Conservation (phyloP, 2,797 vertebrate species). For the Microctenopoma stevenorrisi region DNA sequence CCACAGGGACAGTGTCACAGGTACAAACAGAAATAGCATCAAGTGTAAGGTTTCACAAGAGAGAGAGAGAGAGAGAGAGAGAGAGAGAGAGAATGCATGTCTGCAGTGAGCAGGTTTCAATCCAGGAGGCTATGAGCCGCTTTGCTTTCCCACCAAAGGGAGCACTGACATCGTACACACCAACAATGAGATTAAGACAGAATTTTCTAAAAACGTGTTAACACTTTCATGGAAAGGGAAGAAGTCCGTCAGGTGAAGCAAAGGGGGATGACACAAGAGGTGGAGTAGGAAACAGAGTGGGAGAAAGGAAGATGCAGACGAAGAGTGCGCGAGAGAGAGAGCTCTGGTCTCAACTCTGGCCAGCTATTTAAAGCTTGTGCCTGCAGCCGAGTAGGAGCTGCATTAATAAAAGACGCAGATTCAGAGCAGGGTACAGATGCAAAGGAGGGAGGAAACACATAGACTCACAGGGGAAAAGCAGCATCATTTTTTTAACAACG, state of each 20-base stretch:
- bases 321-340: conserved; percentile 30
- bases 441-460: conserved; percentile 15
- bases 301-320: conserved; percentile 30
- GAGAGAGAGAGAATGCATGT: conserved; percentile 28
- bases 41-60: conserved; percentile 44
- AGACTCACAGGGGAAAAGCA: conserved; percentile 31
- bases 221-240: not conserved
- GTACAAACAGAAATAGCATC: conserved; percentile 45
- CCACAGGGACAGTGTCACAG: conserved; percentile 21
- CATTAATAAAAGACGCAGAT: conserved; percentile 79
- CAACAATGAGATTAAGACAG: conserved; percentile 31
- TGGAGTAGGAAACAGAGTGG: conserved; percentile 1
- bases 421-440: conserved; percentile 63
- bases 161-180: conserved; percentile 25
- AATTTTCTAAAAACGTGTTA: conserved; percentile 28
- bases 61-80: too few species aligned
- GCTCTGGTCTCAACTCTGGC: conserved; percentile 61
- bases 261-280: conserved; percentile 3
- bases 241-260: conserved; percentile 30
- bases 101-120: conserved; percentile 31
- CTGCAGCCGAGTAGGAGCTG: conserved; percentile 70
- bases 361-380: conserved; percentile 75
- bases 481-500: conserved; percentile 25
- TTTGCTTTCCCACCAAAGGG: conserved; percentile 32
- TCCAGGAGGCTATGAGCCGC: conserved; percentile 33